Conservation (phyloP, 2,888 invertebrate genomes). For the Diaperis boleti region DNA sequence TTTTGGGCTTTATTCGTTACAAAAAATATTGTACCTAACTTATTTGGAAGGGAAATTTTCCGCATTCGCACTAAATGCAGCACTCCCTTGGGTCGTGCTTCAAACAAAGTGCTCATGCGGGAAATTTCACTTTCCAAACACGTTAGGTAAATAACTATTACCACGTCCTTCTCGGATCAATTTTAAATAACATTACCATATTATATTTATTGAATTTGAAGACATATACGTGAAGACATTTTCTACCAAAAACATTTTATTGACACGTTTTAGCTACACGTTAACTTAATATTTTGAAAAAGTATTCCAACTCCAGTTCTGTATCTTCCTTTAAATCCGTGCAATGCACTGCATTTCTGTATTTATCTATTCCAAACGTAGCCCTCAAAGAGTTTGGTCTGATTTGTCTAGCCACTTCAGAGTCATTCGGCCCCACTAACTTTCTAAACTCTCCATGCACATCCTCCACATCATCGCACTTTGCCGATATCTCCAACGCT, state of each 20-base stretch:
- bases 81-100: too few relatives aligned
- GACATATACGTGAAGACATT: too few relatives aligned
- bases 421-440: constrained; percentile 89
- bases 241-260: background rate
- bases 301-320: constrained; percentile 83
- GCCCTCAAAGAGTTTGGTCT: constrained; percentile 88
- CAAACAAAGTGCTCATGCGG: too few relatives aligned
- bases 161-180: too few relatives aligned
- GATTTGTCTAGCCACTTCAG: constrained; percentile 88
- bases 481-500: constrained; percentile 84
- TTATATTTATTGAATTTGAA: too few relatives aligned
- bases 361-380: constrained; percentile 83
- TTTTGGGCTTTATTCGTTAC: too few relatives aligned
- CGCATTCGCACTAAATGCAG: too few relatives aligned
- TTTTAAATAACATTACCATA: too few relatives aligned
- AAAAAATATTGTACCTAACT: too few relatives aligned
- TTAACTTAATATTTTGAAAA: constrained; percentile 76
- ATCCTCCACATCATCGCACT: constrained; percentile 66
- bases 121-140: too few relatives aligned
- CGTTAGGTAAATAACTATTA: too few relatives aligned
- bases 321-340: constrained; percentile 94
- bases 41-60: too few relatives aligned
- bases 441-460: constrained; percentile 82
- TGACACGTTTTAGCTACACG: background rate
- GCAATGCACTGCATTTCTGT: constrained; percentile 92